These are phyloP conservation scores for Xyrauchen texanus DNA, from an alignment of 2,113 vertebrate species.

Conservation along the genomic window DNA sequence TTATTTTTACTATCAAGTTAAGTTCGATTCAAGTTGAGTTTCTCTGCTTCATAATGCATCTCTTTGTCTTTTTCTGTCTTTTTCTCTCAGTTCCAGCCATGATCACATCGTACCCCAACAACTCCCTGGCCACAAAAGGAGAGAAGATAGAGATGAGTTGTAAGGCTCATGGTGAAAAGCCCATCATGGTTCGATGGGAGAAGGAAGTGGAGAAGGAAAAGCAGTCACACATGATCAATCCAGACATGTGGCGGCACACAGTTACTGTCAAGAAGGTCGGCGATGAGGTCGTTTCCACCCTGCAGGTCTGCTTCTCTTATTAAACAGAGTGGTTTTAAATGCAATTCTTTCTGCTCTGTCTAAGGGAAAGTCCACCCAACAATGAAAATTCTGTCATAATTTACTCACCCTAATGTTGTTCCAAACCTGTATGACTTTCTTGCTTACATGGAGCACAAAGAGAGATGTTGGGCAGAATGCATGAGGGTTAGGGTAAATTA, in stretches of 20 bases:
- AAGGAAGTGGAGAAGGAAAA: constrained; percentile 92
- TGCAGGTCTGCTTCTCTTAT: constrained; percentile 77
- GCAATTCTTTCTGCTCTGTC: too few relatives aligned
- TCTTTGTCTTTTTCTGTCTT: background rate
- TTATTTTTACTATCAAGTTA: too few relatives aligned
- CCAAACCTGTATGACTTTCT: too few relatives aligned
- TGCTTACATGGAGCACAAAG: too few relatives aligned
- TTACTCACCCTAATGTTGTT: too few relatives aligned
- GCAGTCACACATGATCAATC: constrained; percentile 95
- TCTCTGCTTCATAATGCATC: background rate
- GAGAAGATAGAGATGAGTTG: constrained; percentile 98
- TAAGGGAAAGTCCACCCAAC: too few relatives aligned
- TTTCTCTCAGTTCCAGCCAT: constrained; percentile 87
- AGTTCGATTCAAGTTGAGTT: too few relatives aligned
- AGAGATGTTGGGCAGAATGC: too few relatives aligned
- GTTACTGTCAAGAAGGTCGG: constrained; percentile 88
- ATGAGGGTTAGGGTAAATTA: too few relatives aligned
- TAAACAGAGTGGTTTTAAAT: too few relatives aligned
- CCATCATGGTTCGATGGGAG: constrained; percentile 99
- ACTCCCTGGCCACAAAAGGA: constrained; percentile 93
- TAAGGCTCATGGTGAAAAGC: constrained; percentile 92
- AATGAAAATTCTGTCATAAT: too few relatives aligned
- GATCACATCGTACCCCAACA: constrained; percentile 98
- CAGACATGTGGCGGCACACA: constrained; percentile 95
- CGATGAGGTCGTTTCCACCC: constrained; percentile 93